phyloP scores from a whole-genome alignment of 2,888 invertebrate species.

The Pseudococcus viburni region DNA sequence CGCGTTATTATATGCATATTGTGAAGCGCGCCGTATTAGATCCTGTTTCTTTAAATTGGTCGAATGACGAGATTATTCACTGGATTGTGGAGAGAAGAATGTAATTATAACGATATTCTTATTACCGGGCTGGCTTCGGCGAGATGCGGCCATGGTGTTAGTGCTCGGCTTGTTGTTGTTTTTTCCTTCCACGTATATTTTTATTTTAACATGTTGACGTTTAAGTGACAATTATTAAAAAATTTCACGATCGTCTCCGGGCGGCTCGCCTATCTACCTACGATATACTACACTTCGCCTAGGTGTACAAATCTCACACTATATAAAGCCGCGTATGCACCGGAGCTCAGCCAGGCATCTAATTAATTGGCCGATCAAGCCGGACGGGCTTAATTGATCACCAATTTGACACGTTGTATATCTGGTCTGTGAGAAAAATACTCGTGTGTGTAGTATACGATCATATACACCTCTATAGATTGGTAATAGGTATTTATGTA shows the following conservation, averaged over 20 bases:
- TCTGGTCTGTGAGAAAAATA: not conserved
- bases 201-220: conserved; percentile 36
- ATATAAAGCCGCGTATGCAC: too few relatives aligned
- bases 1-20: conserved; percentile 56
- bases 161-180: not conserved
- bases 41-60: conserved; percentile 61
- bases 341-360: not conserved
- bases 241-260: conserved; percentile 23
- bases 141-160: not conserved
- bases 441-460: not conserved
- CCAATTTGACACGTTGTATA: not conserved
- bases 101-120: conserved; percentile 59
- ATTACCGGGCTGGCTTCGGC: conserved; percentile 8
- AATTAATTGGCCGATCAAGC: conserved; percentile 33
- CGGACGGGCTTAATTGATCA: not conserved
- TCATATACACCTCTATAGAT: not conserved
- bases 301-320: not conserved
- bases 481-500: not conserved
- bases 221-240: conserved; percentile 50
- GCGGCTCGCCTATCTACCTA: not conserved
- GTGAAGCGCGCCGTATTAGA: conserved; percentile 58
- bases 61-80: conserved; percentile 59
- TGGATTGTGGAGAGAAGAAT: conserved; percentile 49
- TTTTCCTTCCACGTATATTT: not conserved
- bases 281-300: not conserved